Conservation (phyloP, 2,797 vertebrate species). For the Cottoperca gobio region DNA sequence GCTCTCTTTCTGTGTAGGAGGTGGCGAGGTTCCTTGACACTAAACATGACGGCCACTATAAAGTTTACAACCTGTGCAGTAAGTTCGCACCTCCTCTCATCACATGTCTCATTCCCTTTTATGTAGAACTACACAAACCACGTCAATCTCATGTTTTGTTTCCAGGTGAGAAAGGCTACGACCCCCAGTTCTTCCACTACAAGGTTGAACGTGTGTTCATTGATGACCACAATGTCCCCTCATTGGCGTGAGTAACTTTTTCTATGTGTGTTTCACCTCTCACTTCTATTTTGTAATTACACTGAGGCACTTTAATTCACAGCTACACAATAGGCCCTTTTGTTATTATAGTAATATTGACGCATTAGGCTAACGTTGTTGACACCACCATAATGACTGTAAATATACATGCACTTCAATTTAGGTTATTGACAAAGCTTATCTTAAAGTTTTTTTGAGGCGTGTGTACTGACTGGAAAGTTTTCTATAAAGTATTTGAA, state of each 20-base stretch:
- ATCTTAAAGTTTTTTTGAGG: background rate
- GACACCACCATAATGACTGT: background rate
- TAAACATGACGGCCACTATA: constrained; percentile 93
- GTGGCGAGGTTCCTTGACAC: constrained; percentile 93
- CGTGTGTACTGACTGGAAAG: background rate
- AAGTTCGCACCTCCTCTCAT: constrained; percentile 73
- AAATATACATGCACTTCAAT: background rate
- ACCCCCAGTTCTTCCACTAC: constrained; percentile 93
- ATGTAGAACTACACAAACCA: background rate
- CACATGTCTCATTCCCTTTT: background rate
- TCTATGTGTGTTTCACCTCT: background rate
- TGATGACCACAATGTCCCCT: constrained; percentile 96
- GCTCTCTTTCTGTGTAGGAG: constrained; percentile 82
- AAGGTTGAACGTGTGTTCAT: constrained; percentile 92
- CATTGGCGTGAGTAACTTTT: constrained; percentile 86
- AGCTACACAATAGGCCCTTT: background rate
- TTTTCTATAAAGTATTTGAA: background rate
- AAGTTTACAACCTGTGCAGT: constrained; percentile 99
- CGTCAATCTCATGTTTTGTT: background rate
- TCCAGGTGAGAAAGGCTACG: constrained; percentile 94
- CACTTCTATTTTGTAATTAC: background rate
- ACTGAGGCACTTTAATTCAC: background rate
- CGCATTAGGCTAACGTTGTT: background rate
- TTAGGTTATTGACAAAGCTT: no score
- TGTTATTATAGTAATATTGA: background rate